A percentile compares a stretch with the other conserved stretches of the same genome.
Evolutionary conservation across 2,888 invertebrate genomes (phyloP).

Genomic region (Eretmocerus hayati): DNA sequence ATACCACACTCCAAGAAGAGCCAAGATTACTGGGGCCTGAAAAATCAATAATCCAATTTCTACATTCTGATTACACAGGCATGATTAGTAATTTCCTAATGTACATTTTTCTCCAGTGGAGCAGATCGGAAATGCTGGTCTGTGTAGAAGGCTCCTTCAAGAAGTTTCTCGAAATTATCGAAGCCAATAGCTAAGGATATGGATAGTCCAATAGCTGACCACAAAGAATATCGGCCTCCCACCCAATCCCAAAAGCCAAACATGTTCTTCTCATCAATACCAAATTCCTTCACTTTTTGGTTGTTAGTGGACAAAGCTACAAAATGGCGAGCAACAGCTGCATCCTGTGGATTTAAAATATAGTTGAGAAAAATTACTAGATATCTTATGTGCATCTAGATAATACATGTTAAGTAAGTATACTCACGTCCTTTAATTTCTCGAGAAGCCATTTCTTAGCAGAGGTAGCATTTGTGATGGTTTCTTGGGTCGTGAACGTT

Average conservation of each 20-base stretch:
- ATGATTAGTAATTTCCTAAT: too few relatives aligned
- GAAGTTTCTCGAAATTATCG: conserved; percentile 86
- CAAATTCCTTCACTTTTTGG: conserved; percentile 91
- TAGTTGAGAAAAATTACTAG: conserved; percentile 10
- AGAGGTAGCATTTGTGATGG: conserved; percentile 96
- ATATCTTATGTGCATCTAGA: not conserved
- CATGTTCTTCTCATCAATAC: conserved; percentile 95
- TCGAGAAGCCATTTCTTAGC: conserved; percentile 95
- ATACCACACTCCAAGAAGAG: conserved; percentile 90
- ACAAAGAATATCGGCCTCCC: conserved; percentile 92
- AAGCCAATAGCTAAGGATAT: conserved; percentile 90
- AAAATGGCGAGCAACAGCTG: conserved; percentile 92
- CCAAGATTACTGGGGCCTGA: conserved; percentile 88
- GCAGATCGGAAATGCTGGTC: conserved; percentile 87
- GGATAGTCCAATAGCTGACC: conserved; percentile 98
- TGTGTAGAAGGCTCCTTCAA: conserved; percentile 88
- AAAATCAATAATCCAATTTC: conserved; percentile 14
- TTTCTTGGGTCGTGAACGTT: conserved; percentile 98
- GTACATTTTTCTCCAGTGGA: conserved; percentile 87
- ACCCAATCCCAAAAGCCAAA: conserved; percentile 99
- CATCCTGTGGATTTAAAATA: conserved; percentile 53
- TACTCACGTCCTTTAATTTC: conserved; percentile 74
- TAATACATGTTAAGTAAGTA: not conserved
- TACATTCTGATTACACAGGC: not conserved
- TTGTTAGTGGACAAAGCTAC: conserved; percentile 96